These are phyloP conservation scores for Psix sp. DNA, from an alignment of 1,140 invertebrate genomes.

Conservation along the genomic window DNA sequence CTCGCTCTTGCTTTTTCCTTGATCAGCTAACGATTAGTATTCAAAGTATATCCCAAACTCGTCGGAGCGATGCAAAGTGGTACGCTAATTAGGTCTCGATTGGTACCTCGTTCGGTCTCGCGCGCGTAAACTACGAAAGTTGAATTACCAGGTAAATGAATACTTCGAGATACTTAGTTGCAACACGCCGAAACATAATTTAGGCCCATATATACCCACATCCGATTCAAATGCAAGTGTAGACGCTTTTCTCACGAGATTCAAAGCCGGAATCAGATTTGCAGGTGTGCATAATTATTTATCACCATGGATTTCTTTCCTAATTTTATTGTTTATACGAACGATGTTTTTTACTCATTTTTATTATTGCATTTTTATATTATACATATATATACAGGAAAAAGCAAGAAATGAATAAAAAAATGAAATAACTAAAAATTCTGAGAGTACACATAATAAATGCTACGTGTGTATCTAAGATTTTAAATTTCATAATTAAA, in stretches of 20 bases:
- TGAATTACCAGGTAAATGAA: slow-evolving; percentile 53
- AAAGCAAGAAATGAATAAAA: too few species aligned
- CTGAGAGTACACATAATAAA: too few species aligned
- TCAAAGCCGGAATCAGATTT: slow-evolving; percentile 22
- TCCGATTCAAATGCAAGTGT: slow-evolving; percentile 10
- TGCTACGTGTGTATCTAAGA: too few species aligned
- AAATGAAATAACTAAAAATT: too few species aligned
- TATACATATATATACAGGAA: too few species aligned
- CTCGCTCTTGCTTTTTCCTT: slow-evolving; percentile 34
- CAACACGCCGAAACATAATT: slow-evolving; percentile 44
- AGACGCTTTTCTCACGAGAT: slow-evolving; percentile 40
- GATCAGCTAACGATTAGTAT: slow-evolving; percentile 59
- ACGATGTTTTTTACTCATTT: too few species aligned
- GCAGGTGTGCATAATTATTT: too few species aligned
- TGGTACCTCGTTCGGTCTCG: slow-evolving; percentile 45
- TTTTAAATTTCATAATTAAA: too few species aligned
- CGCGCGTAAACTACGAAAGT: slow-evolving; percentile 41
- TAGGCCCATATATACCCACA: slow-evolving; percentile 1
- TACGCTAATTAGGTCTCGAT: slow-evolving; percentile 66
- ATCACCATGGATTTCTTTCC: too few species aligned
- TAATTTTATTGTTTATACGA: too few species aligned
- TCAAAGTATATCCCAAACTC: slow-evolving; percentile 59
- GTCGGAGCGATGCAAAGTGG: slow-evolving; percentile 50
- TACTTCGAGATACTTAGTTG: slow-evolving; percentile 40
- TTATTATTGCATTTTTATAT: too few species aligned